Base-by-base conservation (phyloP, 2,113 vertebrate species). In the Pteropus alecto region DNA sequence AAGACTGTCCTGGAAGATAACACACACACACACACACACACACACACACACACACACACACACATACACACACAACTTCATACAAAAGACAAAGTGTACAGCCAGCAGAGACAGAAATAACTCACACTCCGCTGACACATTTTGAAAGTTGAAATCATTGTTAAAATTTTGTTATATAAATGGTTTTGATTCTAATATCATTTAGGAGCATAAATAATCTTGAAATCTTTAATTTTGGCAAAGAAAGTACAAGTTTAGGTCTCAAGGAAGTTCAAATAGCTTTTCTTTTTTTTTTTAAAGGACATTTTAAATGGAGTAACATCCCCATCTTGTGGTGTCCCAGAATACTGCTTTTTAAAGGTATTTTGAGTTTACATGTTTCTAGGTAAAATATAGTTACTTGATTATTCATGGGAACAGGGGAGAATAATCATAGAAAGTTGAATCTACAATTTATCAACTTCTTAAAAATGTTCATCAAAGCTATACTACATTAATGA, bases 311-410 rank as follows among this genome's bases (percentile, higher is more conserved):
- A 41, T 87, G 92, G 90, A 71, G 38, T 43, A 74, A 65, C 21
- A 93, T 26, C 90, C 0, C 96, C 97, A 97, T 82, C 97, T 96
- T 87, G 96, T 96, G 97, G 97, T 70, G 0, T 15, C 79, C 87
- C 41, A 43, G 67, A 87, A 54, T 74, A 96, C 43, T 41, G 13
- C 21, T 61, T 67, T 91, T 43, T 41, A 70, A 58, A 22, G 48
- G 54, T 7, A 30, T 79, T 92, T 92, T 35, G 2, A 76, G 58
- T 86, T 78, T 51, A 65, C 9, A 13, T 56, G 33, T 26, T 88
- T 91, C 24, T 87, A 79, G 16, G 21, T 84, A 84, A 94, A 92
- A 13, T 54, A 26, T 19, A 65, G n/a, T 6, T 70, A 71, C 68
- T 68, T 85, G 86, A 71, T 81, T 85, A 54, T 86, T 91, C 63